Conservation (phyloP, 2,888 invertebrate genomes). For the Schizotus pectinicornis region DNA sequence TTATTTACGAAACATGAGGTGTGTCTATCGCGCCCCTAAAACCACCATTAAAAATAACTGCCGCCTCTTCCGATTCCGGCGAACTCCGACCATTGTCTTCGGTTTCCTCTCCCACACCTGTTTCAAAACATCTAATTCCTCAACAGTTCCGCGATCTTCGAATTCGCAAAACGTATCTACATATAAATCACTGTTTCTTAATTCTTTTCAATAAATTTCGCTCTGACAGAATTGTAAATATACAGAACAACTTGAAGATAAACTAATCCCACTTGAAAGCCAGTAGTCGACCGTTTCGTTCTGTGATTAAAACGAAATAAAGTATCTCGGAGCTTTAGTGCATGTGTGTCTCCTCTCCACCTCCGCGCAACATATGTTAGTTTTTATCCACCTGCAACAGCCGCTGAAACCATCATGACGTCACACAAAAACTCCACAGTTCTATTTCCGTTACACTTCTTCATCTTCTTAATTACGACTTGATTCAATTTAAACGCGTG, state of each 20-base stretch:
- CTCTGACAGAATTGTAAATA: conserved; percentile 18
- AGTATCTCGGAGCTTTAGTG: conserved; percentile 1
- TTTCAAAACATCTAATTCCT: too few relatives aligned
- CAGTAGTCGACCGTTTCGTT: neutral
- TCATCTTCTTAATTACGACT: neutral
- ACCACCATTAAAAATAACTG: neutral
- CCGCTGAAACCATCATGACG: conserved; percentile 24
- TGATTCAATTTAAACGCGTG: neutral
- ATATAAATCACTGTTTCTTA: neutral
- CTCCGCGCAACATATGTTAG: conserved; percentile 15
- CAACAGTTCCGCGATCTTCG: neutral
- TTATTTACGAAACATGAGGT: conserved; percentile 32
- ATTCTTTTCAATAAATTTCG: conserved; percentile 5
- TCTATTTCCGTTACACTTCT: conserved; percentile 17
- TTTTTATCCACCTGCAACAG: conserved; percentile 31
- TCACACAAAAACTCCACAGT: conserved; percentile 12
- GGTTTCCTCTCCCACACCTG: too few relatives aligned
- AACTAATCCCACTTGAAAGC: conserved; percentile 7
- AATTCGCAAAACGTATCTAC: neutral
- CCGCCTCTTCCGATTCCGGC: too few relatives aligned
- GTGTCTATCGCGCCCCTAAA: neutral
- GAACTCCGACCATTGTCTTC: too few relatives aligned
- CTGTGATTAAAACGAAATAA: conserved; percentile 10
- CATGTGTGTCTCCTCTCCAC: conserved; percentile 11
- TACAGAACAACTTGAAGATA: conserved; percentile 2